Conservation (phyloP, 2,113 vertebrate species). For the Stigmatopora argus region DNA sequence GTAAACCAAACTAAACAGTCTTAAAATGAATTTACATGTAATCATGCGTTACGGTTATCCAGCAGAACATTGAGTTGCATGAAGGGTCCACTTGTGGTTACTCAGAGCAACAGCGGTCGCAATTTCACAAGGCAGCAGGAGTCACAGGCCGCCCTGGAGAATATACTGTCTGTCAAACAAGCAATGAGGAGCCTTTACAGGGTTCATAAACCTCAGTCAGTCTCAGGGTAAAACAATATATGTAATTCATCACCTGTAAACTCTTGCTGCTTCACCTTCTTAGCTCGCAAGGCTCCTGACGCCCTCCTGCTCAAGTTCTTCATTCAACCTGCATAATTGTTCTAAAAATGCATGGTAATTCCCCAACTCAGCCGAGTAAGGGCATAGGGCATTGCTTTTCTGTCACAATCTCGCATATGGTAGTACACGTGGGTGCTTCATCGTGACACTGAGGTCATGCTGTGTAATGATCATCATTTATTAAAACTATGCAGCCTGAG, state of each 20-base stretch:
- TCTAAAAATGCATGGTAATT: slow-evolving; percentile 27
- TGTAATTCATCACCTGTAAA: slow-evolving; percentile 51
- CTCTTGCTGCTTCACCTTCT: slow-evolving; percentile 26
- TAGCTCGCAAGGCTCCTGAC: slow-evolving; percentile 15
- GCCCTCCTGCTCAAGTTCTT: slow-evolving; percentile 16
- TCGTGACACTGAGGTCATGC: slow-evolving; percentile 39
- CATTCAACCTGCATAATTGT: slow-evolving; percentile 17
- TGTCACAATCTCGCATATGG: slow-evolving; percentile 16
- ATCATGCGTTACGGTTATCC: not conserved
- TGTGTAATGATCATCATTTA: slow-evolving; percentile 51
- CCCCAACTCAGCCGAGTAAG: slow-evolving; percentile 8
- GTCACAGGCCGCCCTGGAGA: slow-evolving; percentile 48
- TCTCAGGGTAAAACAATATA: slow-evolving; percentile 48
- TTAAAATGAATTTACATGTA: no score
- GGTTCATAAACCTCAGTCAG: slow-evolving; percentile 52
- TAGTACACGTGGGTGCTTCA: slow-evolving; percentile 25
- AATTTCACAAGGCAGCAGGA: slow-evolving; percentile 42
- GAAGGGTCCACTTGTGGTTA: slow-evolving; percentile 19
- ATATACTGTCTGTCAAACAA: slow-evolving; percentile 47
- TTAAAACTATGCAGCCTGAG: slow-evolving; percentile 51
- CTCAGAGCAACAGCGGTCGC: slow-evolving; percentile 37
- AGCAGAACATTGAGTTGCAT: no score
- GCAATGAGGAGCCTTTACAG: slow-evolving; percentile 53
- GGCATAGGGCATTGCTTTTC: slow-evolving; percentile 7
- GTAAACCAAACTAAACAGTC: no score